phyloP scores from a whole-genome alignment of 1,140 invertebrate species.

The Heterodera carotae region DNA sequence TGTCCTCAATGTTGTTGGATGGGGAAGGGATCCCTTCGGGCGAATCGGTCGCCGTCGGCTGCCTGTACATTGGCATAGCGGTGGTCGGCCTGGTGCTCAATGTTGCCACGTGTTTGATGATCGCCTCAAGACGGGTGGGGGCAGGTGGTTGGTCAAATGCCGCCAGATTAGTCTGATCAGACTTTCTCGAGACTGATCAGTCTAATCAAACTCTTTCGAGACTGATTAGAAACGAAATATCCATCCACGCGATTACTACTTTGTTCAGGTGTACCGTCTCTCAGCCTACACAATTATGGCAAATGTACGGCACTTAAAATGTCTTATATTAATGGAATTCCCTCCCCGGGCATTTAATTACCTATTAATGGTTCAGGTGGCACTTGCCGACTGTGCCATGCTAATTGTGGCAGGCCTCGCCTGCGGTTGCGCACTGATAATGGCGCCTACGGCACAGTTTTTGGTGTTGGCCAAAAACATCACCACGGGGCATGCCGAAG shows the following conservation, averaged over 20 bases:
- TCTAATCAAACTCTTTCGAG: neutral
- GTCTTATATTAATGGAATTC: no score
- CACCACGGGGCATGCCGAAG: neutral
- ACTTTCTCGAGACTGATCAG: neutral
- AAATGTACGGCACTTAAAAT: no score
- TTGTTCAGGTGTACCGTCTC: conserved; percentile 44
- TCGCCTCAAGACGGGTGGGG: conserved; percentile 47
- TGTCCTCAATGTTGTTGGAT: neutral
- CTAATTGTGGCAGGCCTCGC: conserved; percentile 52
- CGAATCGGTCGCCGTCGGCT: conserved; percentile 1
- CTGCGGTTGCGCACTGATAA: conserved; percentile 40
- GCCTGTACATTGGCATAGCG: conserved; percentile 47
- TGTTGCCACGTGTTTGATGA: conserved; percentile 57
- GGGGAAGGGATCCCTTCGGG: neutral
- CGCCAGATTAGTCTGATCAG: neutral
- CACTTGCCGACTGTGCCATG: conserved; percentile 58
- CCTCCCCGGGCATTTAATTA: no score
- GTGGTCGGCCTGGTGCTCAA: conserved; percentile 55
- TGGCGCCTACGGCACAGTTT: conserved; percentile 10
- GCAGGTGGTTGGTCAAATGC: neutral
- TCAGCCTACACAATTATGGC: conserved; percentile 63
- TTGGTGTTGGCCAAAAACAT: conserved; percentile 15
- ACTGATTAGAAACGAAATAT: neutral
- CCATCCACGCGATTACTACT: neutral
- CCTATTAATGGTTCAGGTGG: conserved; percentile 43